Percentiles rank a stretch among this genome's conserved stretches.
Conservation (phyloP, 2,888 invertebrate species). For the Euzophera pinguis region DNA sequence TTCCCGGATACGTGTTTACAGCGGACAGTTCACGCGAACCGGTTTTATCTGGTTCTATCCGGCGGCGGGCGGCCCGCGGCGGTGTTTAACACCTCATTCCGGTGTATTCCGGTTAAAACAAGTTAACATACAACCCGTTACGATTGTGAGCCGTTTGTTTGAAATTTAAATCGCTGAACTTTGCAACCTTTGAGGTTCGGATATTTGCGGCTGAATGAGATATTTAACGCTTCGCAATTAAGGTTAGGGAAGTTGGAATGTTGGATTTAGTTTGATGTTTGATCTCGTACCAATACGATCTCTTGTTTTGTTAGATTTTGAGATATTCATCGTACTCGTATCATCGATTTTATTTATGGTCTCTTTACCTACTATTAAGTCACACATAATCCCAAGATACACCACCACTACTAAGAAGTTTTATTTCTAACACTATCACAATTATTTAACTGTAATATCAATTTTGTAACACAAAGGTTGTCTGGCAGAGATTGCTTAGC, state of each 20-base stretch:
- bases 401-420: too few species aligned
- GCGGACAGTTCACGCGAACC: slow-evolving; percentile 24
- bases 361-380: too few species aligned
- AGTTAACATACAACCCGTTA: slow-evolving; percentile 17
- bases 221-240: slow-evolving; percentile 5
- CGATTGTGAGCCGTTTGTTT: slow-evolving; percentile 16
- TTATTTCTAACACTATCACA: too few species aligned
- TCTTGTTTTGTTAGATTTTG: neutral
- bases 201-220: neutral
- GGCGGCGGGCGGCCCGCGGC: slow-evolving; percentile 40
- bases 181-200: slow-evolving; percentile 5
- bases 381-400: too few species aligned
- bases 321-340: too few species aligned
- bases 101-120: slow-evolving; percentile 28
- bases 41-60: slow-evolving; percentile 40
- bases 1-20: slow-evolving; percentile 2
- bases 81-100: slow-evolving; percentile 58
- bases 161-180: slow-evolving; percentile 21
- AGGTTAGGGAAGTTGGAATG: neutral
- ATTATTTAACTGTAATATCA: too few species aligned
- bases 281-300: neutral
- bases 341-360: too few species aligned
- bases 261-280: slow-evolving; percentile 1
- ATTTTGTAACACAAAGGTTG: too few species aligned
- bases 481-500: too few species aligned